These are phyloP conservation scores for Gnathonemus longibarbis DNA, from an alignment of 2,113 vertebrate genomes.

Conservation along the genomic window DNA sequence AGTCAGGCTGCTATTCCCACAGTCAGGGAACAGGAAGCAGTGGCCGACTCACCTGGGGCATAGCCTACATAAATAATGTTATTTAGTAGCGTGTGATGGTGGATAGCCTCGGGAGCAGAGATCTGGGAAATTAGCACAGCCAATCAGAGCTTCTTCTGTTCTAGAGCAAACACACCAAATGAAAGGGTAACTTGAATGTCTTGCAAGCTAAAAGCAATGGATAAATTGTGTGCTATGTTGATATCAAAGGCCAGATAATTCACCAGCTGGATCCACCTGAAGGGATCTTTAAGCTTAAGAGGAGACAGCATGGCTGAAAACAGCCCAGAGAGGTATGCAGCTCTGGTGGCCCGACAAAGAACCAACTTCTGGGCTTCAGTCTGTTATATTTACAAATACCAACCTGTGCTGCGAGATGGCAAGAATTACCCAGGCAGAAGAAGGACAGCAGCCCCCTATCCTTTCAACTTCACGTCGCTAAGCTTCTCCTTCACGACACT, in stretches of 20 bases:
- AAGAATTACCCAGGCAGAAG: background rate
- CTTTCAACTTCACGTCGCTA: background rate
- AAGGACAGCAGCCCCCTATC: background rate
- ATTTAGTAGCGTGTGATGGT: background rate
- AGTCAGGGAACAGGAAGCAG: slow-evolving; percentile 38
- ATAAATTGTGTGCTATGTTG: background rate
- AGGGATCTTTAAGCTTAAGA: background rate
- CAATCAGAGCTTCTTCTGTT: slow-evolving; percentile 12
- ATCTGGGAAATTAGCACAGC: slow-evolving; percentile 24
- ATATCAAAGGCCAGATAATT: background rate
- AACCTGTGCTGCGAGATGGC: background rate
- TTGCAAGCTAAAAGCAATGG: background rate
- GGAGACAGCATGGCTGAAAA: background rate
- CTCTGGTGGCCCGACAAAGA: background rate
- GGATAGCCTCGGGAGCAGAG: background rate
- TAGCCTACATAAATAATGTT: background rate
- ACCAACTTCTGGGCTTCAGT: background rate
- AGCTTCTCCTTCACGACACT: background rate
- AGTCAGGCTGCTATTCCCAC: slow-evolving; percentile 57
- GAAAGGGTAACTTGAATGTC: background rate
- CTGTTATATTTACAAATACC: background rate
- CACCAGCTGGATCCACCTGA: background rate
- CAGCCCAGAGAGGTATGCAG: background rate
- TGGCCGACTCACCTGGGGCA: slow-evolving; percentile 12
- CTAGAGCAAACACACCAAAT: background rate